phyloP scores from a whole-genome alignment of 2,113 vertebrate genomes.

The Tapirus terrestris region DNA sequence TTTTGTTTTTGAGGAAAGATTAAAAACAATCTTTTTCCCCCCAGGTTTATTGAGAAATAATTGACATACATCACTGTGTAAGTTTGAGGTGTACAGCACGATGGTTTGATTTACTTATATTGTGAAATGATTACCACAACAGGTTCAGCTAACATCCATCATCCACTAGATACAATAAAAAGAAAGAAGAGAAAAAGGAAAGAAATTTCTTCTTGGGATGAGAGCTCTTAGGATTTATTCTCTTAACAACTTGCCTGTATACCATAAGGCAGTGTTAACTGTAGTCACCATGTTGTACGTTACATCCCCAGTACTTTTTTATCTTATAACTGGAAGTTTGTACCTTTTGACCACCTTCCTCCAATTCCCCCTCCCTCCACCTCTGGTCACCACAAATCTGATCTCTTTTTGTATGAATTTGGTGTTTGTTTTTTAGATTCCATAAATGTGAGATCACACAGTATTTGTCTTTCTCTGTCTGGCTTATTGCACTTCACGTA shows the following conservation, averaged over 20 bases:
- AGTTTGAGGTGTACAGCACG: background rate
- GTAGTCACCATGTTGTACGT: background rate
- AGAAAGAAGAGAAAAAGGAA: background rate
- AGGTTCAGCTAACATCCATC: background rate
- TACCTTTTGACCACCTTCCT: background rate
- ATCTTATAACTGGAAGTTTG: background rate
- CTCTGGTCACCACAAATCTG: background rate
- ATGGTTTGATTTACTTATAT: background rate
- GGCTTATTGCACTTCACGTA: background rate
- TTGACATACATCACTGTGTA: background rate
- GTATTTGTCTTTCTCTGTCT: background rate
- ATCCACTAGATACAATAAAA: background rate
- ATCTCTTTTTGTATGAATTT: background rate
- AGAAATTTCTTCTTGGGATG: background rate
- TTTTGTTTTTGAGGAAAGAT: slow-evolving; percentile 47
- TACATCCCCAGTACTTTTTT: background rate
- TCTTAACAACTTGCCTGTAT: background rate
- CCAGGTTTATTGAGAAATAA: background rate
- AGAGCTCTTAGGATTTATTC: background rate
- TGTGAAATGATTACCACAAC: background rate
- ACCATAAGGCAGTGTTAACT: background rate
- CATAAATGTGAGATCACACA: background rate
- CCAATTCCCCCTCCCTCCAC: background rate
- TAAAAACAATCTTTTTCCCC: background rate
- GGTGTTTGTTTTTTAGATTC: background rate